These are phyloP conservation scores for Cryptoprocta ferox DNA, from an alignment of 2,797 vertebrate species.

Conservation along the genomic window DNA sequence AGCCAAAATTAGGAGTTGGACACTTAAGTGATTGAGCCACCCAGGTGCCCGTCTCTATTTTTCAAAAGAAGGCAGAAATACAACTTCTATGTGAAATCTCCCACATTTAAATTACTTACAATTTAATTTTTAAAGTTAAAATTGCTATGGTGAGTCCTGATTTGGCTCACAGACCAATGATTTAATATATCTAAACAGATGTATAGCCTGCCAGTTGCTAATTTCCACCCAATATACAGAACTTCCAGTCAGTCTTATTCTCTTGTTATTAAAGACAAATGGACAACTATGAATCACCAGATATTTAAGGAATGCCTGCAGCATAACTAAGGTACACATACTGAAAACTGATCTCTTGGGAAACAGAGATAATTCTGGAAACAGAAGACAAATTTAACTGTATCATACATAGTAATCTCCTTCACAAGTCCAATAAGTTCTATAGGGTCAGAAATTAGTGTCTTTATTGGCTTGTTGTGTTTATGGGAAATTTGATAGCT, in stretches of 20 bases:
- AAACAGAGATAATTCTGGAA: slow-evolving; percentile 60
- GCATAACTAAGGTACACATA: not conserved
- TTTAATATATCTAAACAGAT: slow-evolving; percentile 21
- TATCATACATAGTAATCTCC: not conserved
- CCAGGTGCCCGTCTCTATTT: not conserved
- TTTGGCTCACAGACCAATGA: not conserved
- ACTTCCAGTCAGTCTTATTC: not conserved
- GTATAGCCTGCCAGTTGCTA: not conserved
- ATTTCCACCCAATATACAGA: not conserved
- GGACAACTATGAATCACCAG: slow-evolving; percentile 30
- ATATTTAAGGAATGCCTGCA: slow-evolving; percentile 20
- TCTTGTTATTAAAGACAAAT: slow-evolving; percentile 34
- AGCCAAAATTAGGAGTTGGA: no score
- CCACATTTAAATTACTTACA: not conserved
- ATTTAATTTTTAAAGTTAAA: not conserved
- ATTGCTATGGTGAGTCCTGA: not conserved
- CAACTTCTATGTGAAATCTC: not conserved
- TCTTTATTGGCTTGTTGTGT: not conserved
- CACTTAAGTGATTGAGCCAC: no score
- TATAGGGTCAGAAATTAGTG: slow-evolving; percentile 3
- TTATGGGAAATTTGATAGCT: not conserved
- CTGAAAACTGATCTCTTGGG: not conserved
- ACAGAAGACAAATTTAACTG: slow-evolving; percentile 34
- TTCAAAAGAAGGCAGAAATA: not conserved
- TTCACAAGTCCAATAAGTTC: slow-evolving; percentile 1